Conservation (phyloP, 2,113 vertebrate species). For the Lethenteron camtschaticum region DNA sequence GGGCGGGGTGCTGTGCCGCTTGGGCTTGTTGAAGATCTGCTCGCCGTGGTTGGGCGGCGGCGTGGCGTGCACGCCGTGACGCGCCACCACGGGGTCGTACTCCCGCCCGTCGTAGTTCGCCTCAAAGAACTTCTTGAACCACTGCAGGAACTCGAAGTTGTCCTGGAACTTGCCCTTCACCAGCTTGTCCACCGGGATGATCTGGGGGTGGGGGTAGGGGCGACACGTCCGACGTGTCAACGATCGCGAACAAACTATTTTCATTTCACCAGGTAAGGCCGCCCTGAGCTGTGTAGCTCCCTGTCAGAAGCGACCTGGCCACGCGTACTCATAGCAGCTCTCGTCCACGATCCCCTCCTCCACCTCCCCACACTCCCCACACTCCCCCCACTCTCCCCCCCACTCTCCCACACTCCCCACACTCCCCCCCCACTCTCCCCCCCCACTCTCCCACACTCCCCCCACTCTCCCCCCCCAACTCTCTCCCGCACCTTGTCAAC, state of each 20-base stretch:
- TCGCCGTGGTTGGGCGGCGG: neutral
- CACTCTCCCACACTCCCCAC: neutral
- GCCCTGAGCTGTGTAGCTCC: too few species aligned
- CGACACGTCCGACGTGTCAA: too few species aligned
- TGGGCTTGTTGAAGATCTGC: conserved; percentile 7
- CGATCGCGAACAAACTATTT: too few species aligned
- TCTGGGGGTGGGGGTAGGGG: neutral
- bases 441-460: neutral
- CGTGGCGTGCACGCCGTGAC: neutral
- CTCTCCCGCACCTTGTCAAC: conserved; percentile 20
- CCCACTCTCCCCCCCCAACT: neutral
- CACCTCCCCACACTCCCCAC: too few species aligned
- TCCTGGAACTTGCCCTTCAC: conserved; percentile 10
- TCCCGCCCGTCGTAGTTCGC: conserved; percentile 7
- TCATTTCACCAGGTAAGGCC: too few species aligned
- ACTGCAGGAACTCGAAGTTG: conserved; percentile 10
- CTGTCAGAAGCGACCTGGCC: too few species aligned
- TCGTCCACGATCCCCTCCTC: too few species aligned
- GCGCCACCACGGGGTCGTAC: neutral
- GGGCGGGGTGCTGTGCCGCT: conserved; percentile 2
- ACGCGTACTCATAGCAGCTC: too few species aligned
- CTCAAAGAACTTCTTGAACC: conserved; percentile 8
- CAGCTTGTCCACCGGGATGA: conserved; percentile 10
- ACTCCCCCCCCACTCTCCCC: neutral
- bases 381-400: neutral